Evolutionary conservation across 2,888 invertebrate species (phyloP).

Genomic region (Cenopis cana): DNA sequence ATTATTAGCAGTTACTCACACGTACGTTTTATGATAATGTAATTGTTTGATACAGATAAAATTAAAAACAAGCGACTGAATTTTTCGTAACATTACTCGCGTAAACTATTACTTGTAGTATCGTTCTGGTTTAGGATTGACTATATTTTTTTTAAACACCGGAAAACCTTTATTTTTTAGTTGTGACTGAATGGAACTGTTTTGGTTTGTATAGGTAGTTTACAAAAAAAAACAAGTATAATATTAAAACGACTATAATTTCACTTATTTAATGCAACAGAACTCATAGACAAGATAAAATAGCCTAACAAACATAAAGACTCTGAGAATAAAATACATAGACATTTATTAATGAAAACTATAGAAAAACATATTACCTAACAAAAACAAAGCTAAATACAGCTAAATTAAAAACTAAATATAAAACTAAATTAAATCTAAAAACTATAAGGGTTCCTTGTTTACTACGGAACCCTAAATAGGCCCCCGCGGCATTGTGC

Average conservation of each 20-base stretch:
- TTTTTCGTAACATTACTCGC: slow-evolving; percentile 10
- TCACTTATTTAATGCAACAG: background rate
- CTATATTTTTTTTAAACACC: background rate
- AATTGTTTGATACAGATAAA: background rate
- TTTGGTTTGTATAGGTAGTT: background rate
- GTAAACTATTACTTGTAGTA: slow-evolving; percentile 5
- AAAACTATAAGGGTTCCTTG: too few species aligned
- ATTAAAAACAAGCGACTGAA: slow-evolving; percentile 5
- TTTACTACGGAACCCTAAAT: too few species aligned
- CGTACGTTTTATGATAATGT: slow-evolving; percentile 8
- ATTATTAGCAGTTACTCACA: background rate
- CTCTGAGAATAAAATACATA: too few species aligned
- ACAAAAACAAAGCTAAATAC: too few species aligned
- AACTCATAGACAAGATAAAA: background rate
- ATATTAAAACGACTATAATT: too few species aligned
- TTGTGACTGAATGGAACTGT: background rate
- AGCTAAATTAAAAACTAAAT: too few species aligned
- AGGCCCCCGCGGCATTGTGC: too few species aligned
- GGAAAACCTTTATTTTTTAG: background rate
- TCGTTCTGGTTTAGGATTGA: background rate
- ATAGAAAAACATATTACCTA: too few species aligned
- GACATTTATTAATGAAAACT: too few species aligned
- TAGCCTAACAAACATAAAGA: background rate
- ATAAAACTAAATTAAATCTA: too few species aligned
- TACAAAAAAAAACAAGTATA: slow-evolving; percentile 2